Conservation (phyloP, 2,888 invertebrate genomes). For the Drosophila acutilabella region DNA sequence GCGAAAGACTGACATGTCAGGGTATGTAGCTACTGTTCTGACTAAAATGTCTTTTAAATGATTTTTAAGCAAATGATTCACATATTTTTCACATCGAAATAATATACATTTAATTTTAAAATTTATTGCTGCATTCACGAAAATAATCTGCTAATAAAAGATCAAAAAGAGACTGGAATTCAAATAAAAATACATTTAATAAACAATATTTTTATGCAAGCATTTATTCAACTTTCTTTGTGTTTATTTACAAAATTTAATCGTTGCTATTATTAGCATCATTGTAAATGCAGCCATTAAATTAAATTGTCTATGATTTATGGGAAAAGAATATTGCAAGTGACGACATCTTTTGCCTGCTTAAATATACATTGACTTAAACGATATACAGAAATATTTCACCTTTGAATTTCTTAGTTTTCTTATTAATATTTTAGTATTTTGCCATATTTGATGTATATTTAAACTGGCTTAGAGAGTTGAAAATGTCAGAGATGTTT, state of each 20-base stretch:
- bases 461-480: not conserved
- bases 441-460: not conserved
- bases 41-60: not conserved
- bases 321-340: not conserved
- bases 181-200: not conserved
- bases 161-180: constrained; percentile 2
- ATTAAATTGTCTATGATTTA: constrained; percentile 1
- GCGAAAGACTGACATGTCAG: constrained; percentile 3
- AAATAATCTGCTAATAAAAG: constrained; percentile 13
- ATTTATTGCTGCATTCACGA: not conserved
- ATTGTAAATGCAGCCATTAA: not conserved
- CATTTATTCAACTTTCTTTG: not conserved
- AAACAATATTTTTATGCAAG: not conserved
- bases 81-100: not conserved
- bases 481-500: not conserved
- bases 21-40: not conserved
- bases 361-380: not conserved
- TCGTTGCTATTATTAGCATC: not conserved
- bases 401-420: not conserved
- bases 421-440: not conserved
- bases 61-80: constrained; percentile 5
- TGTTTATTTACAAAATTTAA: not conserved
- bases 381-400: not conserved
- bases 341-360: not conserved
- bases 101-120: not conserved